Evolutionary conservation across 2,113 vertebrate genomes (phyloP).

Genomic region (Tragelaphus imberbis): DNA sequence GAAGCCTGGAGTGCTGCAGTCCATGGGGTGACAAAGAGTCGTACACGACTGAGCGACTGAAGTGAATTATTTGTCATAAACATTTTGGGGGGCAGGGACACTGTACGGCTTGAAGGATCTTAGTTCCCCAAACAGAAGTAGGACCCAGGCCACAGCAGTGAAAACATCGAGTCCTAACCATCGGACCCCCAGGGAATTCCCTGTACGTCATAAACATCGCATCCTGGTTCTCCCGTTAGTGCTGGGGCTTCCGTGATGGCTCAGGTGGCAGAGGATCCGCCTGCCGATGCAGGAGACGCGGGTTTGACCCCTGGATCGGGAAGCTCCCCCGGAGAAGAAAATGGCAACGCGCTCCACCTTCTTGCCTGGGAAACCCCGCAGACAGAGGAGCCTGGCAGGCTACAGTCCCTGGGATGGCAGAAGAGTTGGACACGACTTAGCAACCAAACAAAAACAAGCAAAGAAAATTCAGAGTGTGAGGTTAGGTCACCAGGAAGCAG

Average conservation of each 20-base stretch:
- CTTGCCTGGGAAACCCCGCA: background rate
- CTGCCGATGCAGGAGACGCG: background rate
- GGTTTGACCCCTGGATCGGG: background rate
- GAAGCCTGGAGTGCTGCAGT: too few relatives aligned
- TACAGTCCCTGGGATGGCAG: background rate
- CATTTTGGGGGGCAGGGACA: background rate
- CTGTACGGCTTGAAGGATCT: background rate
- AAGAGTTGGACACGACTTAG: background rate
- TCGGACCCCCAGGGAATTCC: background rate
- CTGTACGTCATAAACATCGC: rapidly evolving
- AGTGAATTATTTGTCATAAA: background rate
- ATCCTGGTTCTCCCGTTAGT: rapidly evolving
- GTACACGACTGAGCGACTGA: rapidly evolving
- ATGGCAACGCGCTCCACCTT: background rate
- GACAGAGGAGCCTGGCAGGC: background rate
- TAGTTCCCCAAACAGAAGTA: background rate
- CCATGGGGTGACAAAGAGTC: background rate
- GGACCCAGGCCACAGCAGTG: background rate
- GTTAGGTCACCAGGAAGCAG: rapidly evolving
- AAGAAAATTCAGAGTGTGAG: rapidly evolving
- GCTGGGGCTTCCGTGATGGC: background rate
- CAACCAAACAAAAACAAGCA: background rate
- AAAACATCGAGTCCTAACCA: background rate
- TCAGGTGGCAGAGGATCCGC: background rate
- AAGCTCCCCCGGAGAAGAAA: background rate